These are phyloP conservation scores for Pachyrhynchus sulphureomaculatus DNA, from an alignment of 1,140 invertebrate species.

Conservation along the genomic window DNA sequence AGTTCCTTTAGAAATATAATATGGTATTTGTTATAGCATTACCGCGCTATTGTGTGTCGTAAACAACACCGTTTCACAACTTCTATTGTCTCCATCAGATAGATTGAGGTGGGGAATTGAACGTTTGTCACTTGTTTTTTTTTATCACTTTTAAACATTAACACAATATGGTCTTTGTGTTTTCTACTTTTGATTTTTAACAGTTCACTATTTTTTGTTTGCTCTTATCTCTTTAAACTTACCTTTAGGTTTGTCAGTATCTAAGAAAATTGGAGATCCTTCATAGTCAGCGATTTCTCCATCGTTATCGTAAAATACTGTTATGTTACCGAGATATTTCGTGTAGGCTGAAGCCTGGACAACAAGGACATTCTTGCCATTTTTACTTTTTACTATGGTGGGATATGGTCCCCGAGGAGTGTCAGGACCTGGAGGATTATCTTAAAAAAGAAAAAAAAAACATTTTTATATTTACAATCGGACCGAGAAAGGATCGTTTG, in stretches of 20 bases:
- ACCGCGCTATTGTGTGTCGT: too few relatives aligned
- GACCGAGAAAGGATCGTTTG: background rate
- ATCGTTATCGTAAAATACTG: conserved; percentile 70
- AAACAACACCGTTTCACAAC: too few relatives aligned
- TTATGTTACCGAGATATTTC: conserved; percentile 74
- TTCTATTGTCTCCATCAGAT: too few relatives aligned
- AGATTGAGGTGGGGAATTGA: too few relatives aligned
- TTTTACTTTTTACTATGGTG: conserved; percentile 41
- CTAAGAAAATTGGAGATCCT: conserved; percentile 76
- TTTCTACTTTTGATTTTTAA: too few relatives aligned
- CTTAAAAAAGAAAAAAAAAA: conserved; percentile 12
- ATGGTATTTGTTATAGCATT: too few relatives aligned
- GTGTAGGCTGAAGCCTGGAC: conserved; percentile 70
- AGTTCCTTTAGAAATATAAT: too few relatives aligned
- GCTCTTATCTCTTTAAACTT: too few relatives aligned
- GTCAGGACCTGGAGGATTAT: conserved; percentile 47
- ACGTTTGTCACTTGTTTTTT: too few relatives aligned
- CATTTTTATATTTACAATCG: background rate
- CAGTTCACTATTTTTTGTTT: too few relatives aligned
- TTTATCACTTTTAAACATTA: too few relatives aligned
- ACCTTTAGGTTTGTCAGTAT: conserved; percentile 64
- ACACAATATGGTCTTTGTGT: too few relatives aligned
- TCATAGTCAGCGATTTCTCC: conserved; percentile 68
- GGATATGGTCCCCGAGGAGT: conserved; percentile 58
- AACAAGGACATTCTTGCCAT: conserved; percentile 63